Conservation (phyloP, 2,888 invertebrate genomes). For the Caprella mutica region DNA sequence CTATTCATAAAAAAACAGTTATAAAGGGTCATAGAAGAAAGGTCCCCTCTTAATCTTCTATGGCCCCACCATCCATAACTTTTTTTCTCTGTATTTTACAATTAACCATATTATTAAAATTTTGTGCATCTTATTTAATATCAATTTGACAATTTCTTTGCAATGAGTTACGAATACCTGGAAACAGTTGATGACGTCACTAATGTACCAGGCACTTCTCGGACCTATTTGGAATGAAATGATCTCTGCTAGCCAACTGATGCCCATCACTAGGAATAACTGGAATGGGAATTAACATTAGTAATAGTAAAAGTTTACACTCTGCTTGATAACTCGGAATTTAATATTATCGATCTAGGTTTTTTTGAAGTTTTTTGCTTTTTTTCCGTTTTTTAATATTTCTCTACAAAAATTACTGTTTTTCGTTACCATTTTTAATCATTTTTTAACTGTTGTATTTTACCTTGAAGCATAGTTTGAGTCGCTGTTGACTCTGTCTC, state of each 20-base stretch:
- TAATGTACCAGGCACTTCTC: conserved; percentile 30
- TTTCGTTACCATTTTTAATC: no score
- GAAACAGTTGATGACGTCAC: conserved; percentile 33
- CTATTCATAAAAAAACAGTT: not conserved
- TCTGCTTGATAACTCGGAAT: no score
- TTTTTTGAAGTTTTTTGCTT: not conserved
- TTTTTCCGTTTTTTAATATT: not conserved
- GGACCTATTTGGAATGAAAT: conserved; percentile 28
- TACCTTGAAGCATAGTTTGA: conserved; percentile 31
- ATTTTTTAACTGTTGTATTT: no score
- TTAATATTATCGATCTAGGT: no score
- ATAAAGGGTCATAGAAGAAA: not conserved
- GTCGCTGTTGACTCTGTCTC: conserved; percentile 27
- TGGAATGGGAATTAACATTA: conserved; percentile 6
- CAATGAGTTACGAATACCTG: conserved; percentile 15
- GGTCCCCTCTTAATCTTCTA: not conserved
- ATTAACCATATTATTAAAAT: no score
- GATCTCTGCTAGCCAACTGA: conserved; percentile 34
- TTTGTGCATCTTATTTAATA: no score
- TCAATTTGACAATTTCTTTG: not conserved
- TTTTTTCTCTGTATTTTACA: no score
- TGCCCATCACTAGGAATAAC: conserved; percentile 35
- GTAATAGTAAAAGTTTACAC: not conserved
- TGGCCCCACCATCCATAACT: no score
- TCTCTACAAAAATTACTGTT: not conserved